Conservation (phyloP, 2,113 vertebrate species). For the Oophaga pumilio region DNA sequence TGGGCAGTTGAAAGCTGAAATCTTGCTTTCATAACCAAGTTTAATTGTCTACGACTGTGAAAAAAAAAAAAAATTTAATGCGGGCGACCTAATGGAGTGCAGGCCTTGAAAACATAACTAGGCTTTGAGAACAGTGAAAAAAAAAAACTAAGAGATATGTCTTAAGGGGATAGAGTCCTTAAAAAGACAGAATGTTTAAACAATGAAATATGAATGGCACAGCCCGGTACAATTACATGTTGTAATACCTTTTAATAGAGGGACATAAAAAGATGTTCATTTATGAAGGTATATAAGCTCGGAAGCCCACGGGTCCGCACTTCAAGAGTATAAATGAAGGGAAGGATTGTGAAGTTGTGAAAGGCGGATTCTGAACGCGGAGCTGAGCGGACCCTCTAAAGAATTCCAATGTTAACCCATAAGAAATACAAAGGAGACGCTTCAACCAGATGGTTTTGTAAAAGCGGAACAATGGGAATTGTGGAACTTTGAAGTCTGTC, state of each 20-base stretch:
- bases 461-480: conserved; percentile 17
- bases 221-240: conserved; percentile 7
- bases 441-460: conserved; percentile 10
- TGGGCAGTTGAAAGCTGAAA: conserved; percentile 49
- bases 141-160: conserved; percentile 43
- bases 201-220: conserved; percentile 26
- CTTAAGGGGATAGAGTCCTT: conserved; percentile 48
- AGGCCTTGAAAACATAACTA: conserved; percentile 48
- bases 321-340: conserved; percentile 31
- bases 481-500: conserved; percentile 15
- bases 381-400: not conserved
- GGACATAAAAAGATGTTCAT: conserved; percentile 43
- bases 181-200: conserved; percentile 42
- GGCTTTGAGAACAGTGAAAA: conserved; percentile 28
- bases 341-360: conserved; percentile 11
- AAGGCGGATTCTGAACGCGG: conserved; percentile 2
- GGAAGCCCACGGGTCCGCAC: conserved; percentile 20
- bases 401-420: conserved; percentile 25
- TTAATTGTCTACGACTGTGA: conserved; percentile 55
- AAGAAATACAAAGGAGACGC: conserved; percentile 19
- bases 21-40: conserved; percentile 52
- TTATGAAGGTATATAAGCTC: conserved; percentile 21
- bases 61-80: conserved; percentile 50
- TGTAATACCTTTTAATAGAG: conserved; percentile 30
- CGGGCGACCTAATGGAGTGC: conserved; percentile 46